Base-by-base conservation (phyloP, 2,797 vertebrate genomes). In the Melanotaenia trifasciata region DNA sequence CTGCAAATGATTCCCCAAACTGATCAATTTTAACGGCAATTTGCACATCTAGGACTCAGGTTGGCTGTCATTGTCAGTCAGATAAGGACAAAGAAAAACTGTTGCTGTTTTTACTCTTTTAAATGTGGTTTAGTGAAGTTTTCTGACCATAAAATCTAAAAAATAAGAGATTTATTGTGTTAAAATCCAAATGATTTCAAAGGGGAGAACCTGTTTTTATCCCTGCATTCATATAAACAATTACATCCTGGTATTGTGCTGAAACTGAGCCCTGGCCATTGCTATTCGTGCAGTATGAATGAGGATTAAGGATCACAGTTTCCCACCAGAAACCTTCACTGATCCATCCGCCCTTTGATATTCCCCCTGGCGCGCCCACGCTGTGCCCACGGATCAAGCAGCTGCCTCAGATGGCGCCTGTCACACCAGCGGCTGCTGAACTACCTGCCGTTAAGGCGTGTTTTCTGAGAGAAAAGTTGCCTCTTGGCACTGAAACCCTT, bases 311-410 rank as follows among this genome's bases (percentile, higher is more conserved):
- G 58, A 67, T 58, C 70, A 16, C 65, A 0, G 65, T 53, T 67
- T 77, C 78, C 65, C 67, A 69, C 67, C 71, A 74, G 76, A 67
- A 75, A 77, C 73, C 63, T 71, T 30, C 76, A 59, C 61, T 3
- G 64, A 72, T 78, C 74, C 71, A 12, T 81, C 74, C 64, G 62
- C 38, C 38, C 72, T 79, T 80, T 86, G 74, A 85, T 77, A 79
- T 76, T 83, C 54, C 70, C 28, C 69, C 50, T 20, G 33, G 18
- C 22, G 35, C 76, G 80, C 83, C 84, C 79, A 78, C 54, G 56
- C 79, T 54, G 28, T 35, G 70, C 78, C 69, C 71, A 70, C 72
- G n/a, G 58, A 71, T 67, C 26, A 1, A 43, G 60, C 13, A 9
- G n/a, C 71, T 51, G 51, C 51, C 58, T 66, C 70, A 14, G 2